Evolutionary conservation across 2,113 vertebrate genomes (phyloP).

Genomic region (Nycticryphes semicollaris): DNA sequence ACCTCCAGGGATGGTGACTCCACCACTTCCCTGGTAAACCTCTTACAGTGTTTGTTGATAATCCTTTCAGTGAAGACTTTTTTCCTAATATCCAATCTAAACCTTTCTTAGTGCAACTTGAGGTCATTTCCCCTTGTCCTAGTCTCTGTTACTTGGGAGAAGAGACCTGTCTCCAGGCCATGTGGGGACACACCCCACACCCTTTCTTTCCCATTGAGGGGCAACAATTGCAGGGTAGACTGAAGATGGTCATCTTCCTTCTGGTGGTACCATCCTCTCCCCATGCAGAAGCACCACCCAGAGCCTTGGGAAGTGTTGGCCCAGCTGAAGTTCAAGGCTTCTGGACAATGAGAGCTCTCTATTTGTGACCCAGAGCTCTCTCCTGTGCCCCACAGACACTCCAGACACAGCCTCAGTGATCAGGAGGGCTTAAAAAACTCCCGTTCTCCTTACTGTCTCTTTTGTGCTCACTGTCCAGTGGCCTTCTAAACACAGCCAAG

Average conservation of each 20-base stretch:
- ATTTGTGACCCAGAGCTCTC: neutral
- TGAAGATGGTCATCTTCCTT: neutral
- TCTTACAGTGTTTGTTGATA: neutral
- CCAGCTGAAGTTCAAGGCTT: neutral
- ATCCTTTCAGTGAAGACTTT: neutral
- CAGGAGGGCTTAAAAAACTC: neutral
- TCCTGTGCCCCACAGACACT: too few relatives aligned
- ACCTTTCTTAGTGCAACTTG: neutral
- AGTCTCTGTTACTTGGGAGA: neutral
- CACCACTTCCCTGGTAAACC: neutral
- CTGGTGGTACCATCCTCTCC: neutral
- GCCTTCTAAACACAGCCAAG: neutral
- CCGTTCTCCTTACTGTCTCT: neutral
- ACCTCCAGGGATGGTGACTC: neutral
- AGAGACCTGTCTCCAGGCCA: neutral
- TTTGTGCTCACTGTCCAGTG: neutral
- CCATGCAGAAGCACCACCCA: neutral
- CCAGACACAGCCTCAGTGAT: too few relatives aligned
- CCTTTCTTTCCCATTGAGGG: neutral
- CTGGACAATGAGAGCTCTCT: neutral
- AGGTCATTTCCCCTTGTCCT: neutral
- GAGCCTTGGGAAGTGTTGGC: accelerated
- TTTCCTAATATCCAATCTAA: neutral
- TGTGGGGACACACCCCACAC: neutral
- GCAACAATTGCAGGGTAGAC: neutral